Percentiles rank a stretch among this genome's conserved stretches.
Conservation (phyloP, 2,888 invertebrate species). For the Heliothis peltigera region DNA sequence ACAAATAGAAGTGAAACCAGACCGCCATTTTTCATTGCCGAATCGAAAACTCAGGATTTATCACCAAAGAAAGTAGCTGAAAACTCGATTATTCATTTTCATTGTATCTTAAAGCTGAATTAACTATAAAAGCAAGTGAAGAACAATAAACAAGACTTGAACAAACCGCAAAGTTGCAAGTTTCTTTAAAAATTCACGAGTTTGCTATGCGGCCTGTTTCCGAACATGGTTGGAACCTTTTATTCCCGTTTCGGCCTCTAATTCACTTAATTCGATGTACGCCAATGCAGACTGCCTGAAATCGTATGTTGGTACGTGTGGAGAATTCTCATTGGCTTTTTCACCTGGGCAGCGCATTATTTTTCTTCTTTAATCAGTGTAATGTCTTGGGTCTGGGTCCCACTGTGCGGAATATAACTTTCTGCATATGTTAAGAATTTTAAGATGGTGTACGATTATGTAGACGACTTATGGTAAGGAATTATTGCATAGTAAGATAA, state of each 20-base stretch:
- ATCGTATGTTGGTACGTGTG: conserved; percentile 61
- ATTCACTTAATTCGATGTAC: conserved; percentile 69
- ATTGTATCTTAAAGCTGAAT: conserved; percentile 50
- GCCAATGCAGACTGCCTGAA: conserved; percentile 60
- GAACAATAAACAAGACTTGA: conserved; percentile 28
- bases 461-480: conserved; percentile 4
- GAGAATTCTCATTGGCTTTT: conserved; percentile 57
- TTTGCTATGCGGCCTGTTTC: conserved; percentile 49
- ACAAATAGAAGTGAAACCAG: conserved; percentile 41
- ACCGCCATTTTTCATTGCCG: conserved; percentile 26
- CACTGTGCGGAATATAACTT: conserved; percentile 27
- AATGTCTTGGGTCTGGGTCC: conserved; percentile 51
- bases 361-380: conserved; percentile 64
- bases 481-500: neutral
- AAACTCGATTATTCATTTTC: conserved; percentile 61
- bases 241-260: conserved; percentile 57
- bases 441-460: conserved; percentile 14
- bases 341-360: conserved; percentile 57
- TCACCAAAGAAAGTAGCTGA: conserved; percentile 42
- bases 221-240: conserved; percentile 51
- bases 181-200: conserved; percentile 62
- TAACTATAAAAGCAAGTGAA: conserved; percentile 34
- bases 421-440: conserved; percentile 38
- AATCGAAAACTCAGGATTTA: conserved; percentile 43
- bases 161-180: conserved; percentile 36